Evolutionary conservation across 2,888 invertebrate species (phyloP).

Genomic region (Trissonchulus latispiculum): DNA sequence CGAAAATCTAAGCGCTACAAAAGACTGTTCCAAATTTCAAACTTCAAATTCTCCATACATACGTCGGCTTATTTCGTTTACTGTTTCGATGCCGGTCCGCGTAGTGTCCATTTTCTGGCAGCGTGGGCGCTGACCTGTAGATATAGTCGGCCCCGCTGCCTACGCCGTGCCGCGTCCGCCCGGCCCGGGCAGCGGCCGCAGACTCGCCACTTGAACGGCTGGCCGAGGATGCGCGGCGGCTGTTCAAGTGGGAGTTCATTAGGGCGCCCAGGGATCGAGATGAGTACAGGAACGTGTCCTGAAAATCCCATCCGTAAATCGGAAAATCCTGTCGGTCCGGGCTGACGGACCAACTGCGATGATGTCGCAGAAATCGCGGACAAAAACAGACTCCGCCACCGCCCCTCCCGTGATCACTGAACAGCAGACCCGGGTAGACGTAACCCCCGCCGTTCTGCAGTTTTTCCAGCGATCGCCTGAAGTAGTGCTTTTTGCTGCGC

Average conservation of each 20-base stretch:
- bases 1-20: no score
- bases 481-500: not conserved
- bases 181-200: no score
- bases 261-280: not conserved
- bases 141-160: no score
- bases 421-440: not conserved
- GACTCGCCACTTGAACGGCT: no score
- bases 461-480: not conserved
- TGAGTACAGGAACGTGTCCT: not conserved
- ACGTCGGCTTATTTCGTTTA: no score
- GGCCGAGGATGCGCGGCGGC: not conserved
- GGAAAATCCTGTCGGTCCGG: not conserved
- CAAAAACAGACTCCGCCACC: not conserved
- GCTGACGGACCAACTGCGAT: not conserved
- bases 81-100: no score
- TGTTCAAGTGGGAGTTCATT: not conserved
- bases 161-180: no score
- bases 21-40: no score
- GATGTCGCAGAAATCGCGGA: not conserved
- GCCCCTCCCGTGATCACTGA: not conserved
- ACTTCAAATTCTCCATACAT: no score
- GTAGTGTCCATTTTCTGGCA: no score
- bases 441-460: not conserved
- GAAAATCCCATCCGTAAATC: not conserved
- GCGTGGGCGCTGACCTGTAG: no score